Base-by-base conservation (phyloP, 2,113 vertebrate species). In the Proterorhinus semilunaris region DNA sequence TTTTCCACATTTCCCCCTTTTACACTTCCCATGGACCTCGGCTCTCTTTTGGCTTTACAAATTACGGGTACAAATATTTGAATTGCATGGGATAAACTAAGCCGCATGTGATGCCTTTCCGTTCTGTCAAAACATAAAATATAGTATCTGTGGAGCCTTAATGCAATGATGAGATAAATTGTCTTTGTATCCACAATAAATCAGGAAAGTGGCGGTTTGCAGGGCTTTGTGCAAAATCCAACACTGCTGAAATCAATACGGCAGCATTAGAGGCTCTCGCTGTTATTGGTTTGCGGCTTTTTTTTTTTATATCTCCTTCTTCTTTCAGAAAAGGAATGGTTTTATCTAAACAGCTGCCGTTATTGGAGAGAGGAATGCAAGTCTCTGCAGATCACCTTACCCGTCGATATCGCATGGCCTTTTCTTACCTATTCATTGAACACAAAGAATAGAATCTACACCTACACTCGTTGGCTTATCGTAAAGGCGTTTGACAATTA, bases 61-160 rank as follows among this genome's bases (percentile, higher is more conserved):
- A 43, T 65, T 8, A 71, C 82, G 15, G 83, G 83, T 85, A 80
- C 69, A 62, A 53, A 2, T 10, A 8, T 17, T 17, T n/a, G 8
- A 54, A 21, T 54, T 10, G 21, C 21, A 21, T 21, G 9, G 9
- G 8, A 10, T 8, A 54, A 21, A 11, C 53, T 54, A 16, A 54
- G 21, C 9, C 0, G 4, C 21, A 10, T 17, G 3, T 16, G 21
- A 4, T 54, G 16, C 5, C 53, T 47, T n/a, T 7, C 44, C 65
- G 17, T 27, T 44, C 0, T 15, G 50, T 59, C n/a, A 21, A 44
- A 44, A 6, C 45, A 15, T 67, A 15, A 53, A 75, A 71, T 76
- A 42, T 49, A 6, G 63, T 45, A 55, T 52, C 50, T 62, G 62
- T 8, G 43, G 62, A 8, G 48, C 45, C 12, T 55, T 64, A 51